Evolutionary conservation across 2,888 invertebrate species (phyloP), one percentile per base, ranked within the genome.

Genomic region (Morpho achilles): DNA sequence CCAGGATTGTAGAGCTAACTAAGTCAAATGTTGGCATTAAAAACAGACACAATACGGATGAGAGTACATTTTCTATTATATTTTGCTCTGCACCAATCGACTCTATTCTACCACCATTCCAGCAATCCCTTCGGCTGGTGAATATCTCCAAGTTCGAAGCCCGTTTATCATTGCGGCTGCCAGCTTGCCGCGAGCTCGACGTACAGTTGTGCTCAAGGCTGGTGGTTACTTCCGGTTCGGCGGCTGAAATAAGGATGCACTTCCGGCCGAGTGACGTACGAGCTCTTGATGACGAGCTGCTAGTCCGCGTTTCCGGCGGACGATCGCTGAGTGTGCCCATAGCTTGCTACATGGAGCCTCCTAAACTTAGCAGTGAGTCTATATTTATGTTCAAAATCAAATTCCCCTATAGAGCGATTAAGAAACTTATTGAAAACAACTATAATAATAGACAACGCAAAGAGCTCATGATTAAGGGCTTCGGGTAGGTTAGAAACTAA

Each of bases 281-380:
- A 22, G 58, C 68, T 39, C 43, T 85, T 7, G 48, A 46, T 2
- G 86, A 84, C 60, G 57, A 56, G 56, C 50, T 87, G 49, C 48
- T 54, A 2, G 69, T 87, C 16, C 73, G 80, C 0, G 81, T 74
- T 10, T 79, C 81, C 0, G 43, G 58, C 1, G 77, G 75, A 7
- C 52, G 66, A 49, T 2, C 64, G 43, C 32, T 73, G 47, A 7
- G 41, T 2, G 68, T 85, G 51, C 85, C 82, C 2, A 74, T 87
- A 46, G 55, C 64, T 7, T 86, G 86, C 65, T 86, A 78, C 60
- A 80, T 86, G 77, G 68, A 79, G 61, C 80, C 87, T 2, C 87
- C 87, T 0, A 2, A 76, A 0, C 69, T 88, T 0, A 66, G 80
- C 16, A 75, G 87, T 85, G 10, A 71, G 76, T 67, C 7, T 50